A percentile compares a stretch with the other conserved stretches of the same genome.
Evolutionary conservation across 2,888 invertebrate species (phyloP).

Genomic region (Drosophila maculinotata): DNA sequence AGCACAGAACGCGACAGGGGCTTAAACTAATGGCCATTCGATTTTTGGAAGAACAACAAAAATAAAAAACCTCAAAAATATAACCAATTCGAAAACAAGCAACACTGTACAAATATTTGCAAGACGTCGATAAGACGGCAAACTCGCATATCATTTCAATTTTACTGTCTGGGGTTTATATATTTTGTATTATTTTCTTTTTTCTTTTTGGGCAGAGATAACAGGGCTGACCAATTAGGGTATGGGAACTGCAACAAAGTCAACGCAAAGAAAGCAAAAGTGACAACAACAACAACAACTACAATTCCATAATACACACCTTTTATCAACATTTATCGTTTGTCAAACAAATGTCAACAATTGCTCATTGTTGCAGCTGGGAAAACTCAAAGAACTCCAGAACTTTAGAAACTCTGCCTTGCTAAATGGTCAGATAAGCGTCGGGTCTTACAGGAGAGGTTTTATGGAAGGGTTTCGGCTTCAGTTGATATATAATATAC

Average conservation of each 20-base stretch:
- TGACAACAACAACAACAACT: conserved; percentile 35
- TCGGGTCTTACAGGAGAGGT: conserved; percentile 28
- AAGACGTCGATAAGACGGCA: conserved; percentile 53
- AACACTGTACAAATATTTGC: conserved; percentile 68
- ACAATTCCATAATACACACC: conserved; percentile 47
- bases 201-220: conserved; percentile 43
- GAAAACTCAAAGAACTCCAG: conserved; percentile 30
- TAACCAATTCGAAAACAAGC: conserved; percentile 21
- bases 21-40: conserved; percentile 75
- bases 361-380: conserved; percentile 77
- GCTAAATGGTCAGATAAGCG: conserved; percentile 64
- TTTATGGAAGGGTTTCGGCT: conserved; percentile 46
- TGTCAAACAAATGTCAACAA: conserved; percentile 77
- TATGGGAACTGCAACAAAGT: conserved; percentile 60
- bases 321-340: conserved; percentile 71
- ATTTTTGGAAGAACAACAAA: conserved; percentile 20
- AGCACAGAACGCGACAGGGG: conserved; percentile 46
- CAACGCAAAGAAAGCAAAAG: conserved; percentile 60
- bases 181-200: conserved; percentile 7
- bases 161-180: conserved; percentile 2
- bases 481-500: conserved; percentile 26
- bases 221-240: conserved; percentile 68
- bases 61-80: conserved; percentile 11
- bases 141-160: conserved; percentile 46
- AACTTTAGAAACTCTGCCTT: conserved; percentile 43